Base-by-base conservation (phyloP, 37 sponge, comb jelly and placozoan species). In the Lycopodina hypogea region DNA sequence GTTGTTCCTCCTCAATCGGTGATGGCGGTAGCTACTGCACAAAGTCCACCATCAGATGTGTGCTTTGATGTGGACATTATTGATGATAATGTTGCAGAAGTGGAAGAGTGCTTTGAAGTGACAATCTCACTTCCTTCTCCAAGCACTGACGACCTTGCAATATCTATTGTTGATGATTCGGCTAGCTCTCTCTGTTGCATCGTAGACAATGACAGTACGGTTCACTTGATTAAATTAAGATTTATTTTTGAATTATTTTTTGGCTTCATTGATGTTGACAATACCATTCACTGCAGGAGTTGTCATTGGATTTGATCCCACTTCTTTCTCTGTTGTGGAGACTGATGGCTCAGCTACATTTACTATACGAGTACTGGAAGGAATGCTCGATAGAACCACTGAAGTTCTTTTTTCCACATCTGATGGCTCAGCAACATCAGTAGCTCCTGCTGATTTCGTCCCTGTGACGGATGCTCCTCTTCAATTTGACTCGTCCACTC, bases 341-440 rank as follows among this genome's bases (percentile, higher is more conserved):
- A 29, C 21, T n/a, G 68, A 12, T 50, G 80, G 74, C 2, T 11
- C 42, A 48, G 74, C 72, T 34, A 55, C 40, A 23, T 23, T 79
- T 40, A 55, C 28, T 0, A 59, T 74, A 0, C 28, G 1, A 21
- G 53, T 86, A 30, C 4, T 74, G 23, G 23, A 3, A 42, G 86
- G 86, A n/a, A 28, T 22, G 9, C 75, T 86, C 0, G 74, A 38
- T 11, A 50, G 45, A 36, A 42, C 40, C 8, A 72, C 79, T 21
- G 30, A 56, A 42, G 73, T 86, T 7, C 36, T 32, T 12, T 66
- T 86, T 30, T 56, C 37, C 41, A 86, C 86, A 42, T 7, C 2
- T 33, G 75, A 74, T 79, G 80, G 65, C 2, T 79, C 75, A 75
- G 86, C 85, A 28, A 72, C 76, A 14, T 76, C 76, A 8, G 24